Conservation (phyloP, 1,140 invertebrate species). For the Colletes gigas region DNA sequence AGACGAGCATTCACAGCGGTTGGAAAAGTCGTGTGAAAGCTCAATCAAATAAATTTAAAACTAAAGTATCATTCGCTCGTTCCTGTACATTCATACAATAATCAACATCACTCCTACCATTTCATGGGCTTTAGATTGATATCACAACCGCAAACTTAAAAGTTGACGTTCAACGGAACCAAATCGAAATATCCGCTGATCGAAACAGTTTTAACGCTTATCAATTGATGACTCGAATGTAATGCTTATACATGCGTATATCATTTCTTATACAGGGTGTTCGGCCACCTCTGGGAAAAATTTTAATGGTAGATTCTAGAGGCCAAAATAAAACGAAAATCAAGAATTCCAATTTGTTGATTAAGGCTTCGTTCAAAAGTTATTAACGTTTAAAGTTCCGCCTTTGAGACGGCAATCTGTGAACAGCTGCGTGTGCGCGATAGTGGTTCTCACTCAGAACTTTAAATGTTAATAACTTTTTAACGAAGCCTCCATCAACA, state of each 20-base stretch:
- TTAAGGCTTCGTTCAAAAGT: too few species aligned
- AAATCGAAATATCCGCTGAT: neutral
- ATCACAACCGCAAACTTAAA: slow-evolving; percentile 67
- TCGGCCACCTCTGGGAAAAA: too few species aligned
- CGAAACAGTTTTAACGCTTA: slow-evolving; percentile 27
- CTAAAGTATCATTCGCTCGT: neutral
- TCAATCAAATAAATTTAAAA: slow-evolving; percentile 16
- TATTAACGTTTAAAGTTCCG: too few species aligned
- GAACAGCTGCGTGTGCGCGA: too few species aligned
- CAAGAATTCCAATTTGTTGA: too few species aligned
- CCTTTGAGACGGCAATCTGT: too few species aligned
- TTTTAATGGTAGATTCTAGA: too few species aligned
- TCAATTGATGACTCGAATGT: slow-evolving; percentile 37
- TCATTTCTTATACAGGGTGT: neutral
- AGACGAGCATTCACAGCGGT: neutral
- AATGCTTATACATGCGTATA: slow-evolving; percentile 21
- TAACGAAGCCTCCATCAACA: too few species aligned
- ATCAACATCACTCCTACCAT: slow-evolving; percentile 12
- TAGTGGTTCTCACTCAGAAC: too few species aligned
- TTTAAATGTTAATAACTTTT: too few species aligned
- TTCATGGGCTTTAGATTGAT: slow-evolving; percentile 46
- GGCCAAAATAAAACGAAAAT: too few species aligned
- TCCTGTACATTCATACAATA: slow-evolving; percentile 21
- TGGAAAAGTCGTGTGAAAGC: neutral
- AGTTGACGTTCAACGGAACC: slow-evolving; percentile 36